A percentile compares a stretch with the other conserved stretches of the same genome.
Evolutionary conservation across 2,113 vertebrate species (phyloP).

Genomic region (Chionodraco myersi): DNA sequence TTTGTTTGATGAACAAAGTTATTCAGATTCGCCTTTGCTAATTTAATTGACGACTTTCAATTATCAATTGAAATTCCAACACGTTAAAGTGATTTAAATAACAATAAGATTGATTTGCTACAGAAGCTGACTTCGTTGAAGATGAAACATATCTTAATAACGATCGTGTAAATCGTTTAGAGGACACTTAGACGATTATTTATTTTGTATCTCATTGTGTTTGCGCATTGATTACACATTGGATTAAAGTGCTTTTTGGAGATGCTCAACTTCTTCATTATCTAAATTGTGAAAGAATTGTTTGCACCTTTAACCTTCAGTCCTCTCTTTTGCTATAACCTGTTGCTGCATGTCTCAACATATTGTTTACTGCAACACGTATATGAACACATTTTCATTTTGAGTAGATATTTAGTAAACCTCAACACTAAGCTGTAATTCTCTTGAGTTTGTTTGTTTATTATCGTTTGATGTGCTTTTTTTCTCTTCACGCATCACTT

Average conservation of each 20-base stretch:
- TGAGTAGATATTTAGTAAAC: not conserved
- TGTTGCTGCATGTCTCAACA: not conserved
- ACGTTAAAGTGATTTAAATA: not conserved
- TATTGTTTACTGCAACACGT: no score
- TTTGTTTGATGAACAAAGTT: conserved; percentile 16
- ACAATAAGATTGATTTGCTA: not conserved
- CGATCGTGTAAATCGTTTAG: not conserved
- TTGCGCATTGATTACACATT: not conserved
- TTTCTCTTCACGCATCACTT: conserved; percentile 18
- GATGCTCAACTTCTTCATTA: not conserved
- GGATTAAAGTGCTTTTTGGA: conserved; percentile 9
- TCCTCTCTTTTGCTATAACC: not conserved
- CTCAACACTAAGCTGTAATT: not conserved
- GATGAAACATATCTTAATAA: not conserved
- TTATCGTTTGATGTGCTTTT: not conserved
- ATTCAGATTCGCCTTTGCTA: not conserved
- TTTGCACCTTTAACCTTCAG: not conserved
- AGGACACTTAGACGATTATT: not conserved
- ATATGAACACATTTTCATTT: no score
- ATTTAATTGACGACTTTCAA: not conserved
- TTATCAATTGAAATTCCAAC: not conserved
- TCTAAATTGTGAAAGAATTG: not conserved
- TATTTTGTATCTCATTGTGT: not conserved
- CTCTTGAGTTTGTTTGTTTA: not conserved
- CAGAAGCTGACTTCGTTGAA: not conserved